Percentiles rank a stretch among this genome's conserved stretches.
Evolutionary conservation across 2,797 vertebrate species (phyloP).

Genomic region (Spinibarbus caldwelli): DNA sequence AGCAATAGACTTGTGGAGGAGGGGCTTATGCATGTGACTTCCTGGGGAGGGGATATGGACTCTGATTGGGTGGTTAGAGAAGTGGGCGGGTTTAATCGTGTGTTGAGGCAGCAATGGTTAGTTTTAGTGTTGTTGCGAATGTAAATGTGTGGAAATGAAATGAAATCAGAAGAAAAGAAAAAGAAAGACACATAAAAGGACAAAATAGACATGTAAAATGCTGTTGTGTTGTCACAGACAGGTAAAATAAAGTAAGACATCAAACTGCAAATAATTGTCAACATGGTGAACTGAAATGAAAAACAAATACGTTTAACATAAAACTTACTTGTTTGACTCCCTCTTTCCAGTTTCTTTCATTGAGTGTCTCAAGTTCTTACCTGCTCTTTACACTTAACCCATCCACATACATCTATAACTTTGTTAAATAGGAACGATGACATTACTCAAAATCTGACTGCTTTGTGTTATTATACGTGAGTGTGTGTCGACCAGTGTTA

Average conservation of each 20-base stretch:
- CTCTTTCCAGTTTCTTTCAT: not conserved
- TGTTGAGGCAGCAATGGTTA: slow-evolving; percentile 56
- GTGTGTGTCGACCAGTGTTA: too few species aligned
- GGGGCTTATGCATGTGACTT: slow-evolving; percentile 93
- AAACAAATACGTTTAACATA: slow-evolving; percentile 37
- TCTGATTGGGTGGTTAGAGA: slow-evolving; percentile 79
- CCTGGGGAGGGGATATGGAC: slow-evolving; percentile 95
- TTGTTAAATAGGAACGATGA: too few species aligned
- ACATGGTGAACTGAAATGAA: not conserved
- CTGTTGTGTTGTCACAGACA: slow-evolving; percentile 19
- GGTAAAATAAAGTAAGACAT: too few species aligned
- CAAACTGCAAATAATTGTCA: too few species aligned
- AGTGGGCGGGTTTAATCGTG: slow-evolving; percentile 50
- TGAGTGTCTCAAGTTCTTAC: not conserved
- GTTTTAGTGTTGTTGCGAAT: slow-evolving; percentile 64
- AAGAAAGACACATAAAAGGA: slow-evolving; percentile 74
- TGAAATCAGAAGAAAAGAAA: slow-evolving; percentile 77
- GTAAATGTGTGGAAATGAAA: slow-evolving; percentile 81
- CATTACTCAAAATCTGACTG: too few species aligned
- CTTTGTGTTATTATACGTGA: too few species aligned
- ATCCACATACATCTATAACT: too few species aligned
- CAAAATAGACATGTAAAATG: slow-evolving; percentile 77
- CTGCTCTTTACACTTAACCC: not conserved
- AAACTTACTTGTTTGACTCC: slow-evolving; percentile 45
- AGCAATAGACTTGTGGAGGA: slow-evolving; percentile 97